phyloP scores from a whole-genome alignment of 2,888 invertebrate genomes.

The Amiota communis region DNA sequence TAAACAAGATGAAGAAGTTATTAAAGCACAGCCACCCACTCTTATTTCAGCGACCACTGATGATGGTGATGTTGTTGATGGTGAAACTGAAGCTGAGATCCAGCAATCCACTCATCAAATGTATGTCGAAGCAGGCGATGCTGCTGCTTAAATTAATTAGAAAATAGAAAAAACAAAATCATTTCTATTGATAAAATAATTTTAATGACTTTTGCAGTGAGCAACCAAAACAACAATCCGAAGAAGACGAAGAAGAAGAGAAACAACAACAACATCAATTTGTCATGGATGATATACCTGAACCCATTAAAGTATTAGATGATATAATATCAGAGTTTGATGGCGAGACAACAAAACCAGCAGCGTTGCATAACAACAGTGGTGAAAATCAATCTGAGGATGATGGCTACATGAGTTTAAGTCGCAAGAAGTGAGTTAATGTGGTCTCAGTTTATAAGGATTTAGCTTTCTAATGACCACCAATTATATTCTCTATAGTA shows the following conservation, averaged over 20 bases:
- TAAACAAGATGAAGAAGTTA: conserved; percentile 21
- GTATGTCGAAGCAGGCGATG: conserved; percentile 54
- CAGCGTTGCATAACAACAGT: conserved; percentile 74
- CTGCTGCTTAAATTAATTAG: conserved; percentile 42
- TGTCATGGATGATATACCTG: conserved; percentile 87
- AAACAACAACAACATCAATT: conserved; percentile 57
- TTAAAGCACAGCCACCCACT: not conserved
- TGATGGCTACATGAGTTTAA: conserved; percentile 95
- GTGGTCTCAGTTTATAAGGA: not conserved
- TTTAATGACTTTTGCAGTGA: conserved; percentile 45
- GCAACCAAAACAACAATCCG: conserved; percentile 37
- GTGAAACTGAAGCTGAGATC: not conserved
- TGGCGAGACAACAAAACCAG: conserved; percentile 76
- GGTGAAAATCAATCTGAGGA: conserved; percentile 91
- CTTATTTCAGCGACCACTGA: not conserved
- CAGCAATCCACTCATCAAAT: conserved; percentile 53
- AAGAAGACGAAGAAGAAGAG: conserved; percentile 29
- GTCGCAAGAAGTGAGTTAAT: conserved; percentile 80
- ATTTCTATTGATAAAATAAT: conserved; percentile 37
- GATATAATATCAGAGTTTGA: conserved; percentile 93
- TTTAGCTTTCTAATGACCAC: not conserved
- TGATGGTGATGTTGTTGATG: conserved; percentile 1
- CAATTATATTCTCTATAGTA: conserved; percentile 44
- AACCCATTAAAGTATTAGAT: conserved; percentile 90
- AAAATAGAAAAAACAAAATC: conserved; percentile 36